phyloP scores from a whole-genome alignment of 2,888 invertebrate genomes.

The Tachina grossa region DNA sequence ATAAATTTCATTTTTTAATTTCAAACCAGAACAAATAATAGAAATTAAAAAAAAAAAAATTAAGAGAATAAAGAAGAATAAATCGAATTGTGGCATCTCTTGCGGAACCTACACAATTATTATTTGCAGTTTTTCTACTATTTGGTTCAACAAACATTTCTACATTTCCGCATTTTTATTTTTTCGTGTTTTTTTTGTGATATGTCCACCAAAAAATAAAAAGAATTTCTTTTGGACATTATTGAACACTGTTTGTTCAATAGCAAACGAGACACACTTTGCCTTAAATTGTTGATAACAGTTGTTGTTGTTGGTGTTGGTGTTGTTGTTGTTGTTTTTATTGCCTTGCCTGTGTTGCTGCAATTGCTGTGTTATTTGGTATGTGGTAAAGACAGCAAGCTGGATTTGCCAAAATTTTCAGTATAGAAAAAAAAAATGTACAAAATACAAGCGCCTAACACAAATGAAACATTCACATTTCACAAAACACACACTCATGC shows the following conservation, averaged over 20 bases:
- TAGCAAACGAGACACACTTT: constrained; percentile 45
- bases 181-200: neutral
- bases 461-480: constrained; percentile 30
- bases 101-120: constrained; percentile 54
- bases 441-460: neutral
- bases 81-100: constrained; percentile 48
- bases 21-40: constrained; percentile 19
- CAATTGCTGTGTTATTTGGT: constrained; percentile 29
- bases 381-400: constrained; percentile 42
- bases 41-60: constrained; percentile 1
- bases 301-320: constrained; percentile 33
- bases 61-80: constrained; percentile 7
- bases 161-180: neutral
- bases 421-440: neutral
- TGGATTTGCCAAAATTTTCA: constrained; percentile 48
- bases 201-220: constrained; percentile 41
- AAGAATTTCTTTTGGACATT: constrained; percentile 29
- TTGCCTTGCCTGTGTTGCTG: neutral
- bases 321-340: constrained; percentile 33
- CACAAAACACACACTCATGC: neutral
- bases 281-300: constrained; percentile 30
- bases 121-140: constrained; percentile 41
- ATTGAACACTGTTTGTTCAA: constrained; percentile 46
- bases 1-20: constrained; percentile 28
- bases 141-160: constrained; percentile 49